Conservation (phyloP, 2,797 vertebrate species). For the Sphaeramia orbicularis region DNA sequence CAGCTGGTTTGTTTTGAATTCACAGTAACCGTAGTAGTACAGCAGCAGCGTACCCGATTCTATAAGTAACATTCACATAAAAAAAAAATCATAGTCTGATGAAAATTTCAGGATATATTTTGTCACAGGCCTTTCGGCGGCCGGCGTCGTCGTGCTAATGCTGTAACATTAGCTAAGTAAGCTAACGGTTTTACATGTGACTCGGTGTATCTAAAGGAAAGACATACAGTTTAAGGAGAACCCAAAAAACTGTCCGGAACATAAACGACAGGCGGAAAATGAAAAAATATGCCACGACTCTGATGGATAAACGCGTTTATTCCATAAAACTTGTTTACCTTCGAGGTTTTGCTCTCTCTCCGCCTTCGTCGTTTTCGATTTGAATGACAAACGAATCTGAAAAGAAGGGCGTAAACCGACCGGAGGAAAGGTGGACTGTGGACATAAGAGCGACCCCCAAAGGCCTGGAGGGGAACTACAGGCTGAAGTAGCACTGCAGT, state of each 20-base stretch:
- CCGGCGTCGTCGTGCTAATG: constrained; percentile 61
- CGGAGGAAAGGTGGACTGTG: fast-evolving
- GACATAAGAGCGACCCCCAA: constrained; percentile 7
- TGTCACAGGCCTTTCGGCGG: constrained; percentile 31
- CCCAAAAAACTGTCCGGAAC: fast-evolving
- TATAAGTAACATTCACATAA: no score
- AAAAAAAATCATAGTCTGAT: no score
- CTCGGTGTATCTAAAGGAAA: fast-evolving
- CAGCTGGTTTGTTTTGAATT: no score
- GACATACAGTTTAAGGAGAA: no score
- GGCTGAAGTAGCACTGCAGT: no score
- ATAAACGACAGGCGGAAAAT: fast-evolving
- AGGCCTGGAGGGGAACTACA: constrained; percentile 33
- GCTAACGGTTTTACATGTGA: constrained; percentile 12
- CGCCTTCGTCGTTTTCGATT: constrained; percentile 46
- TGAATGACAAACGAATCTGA: constrained; percentile 16
- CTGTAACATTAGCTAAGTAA: constrained; percentile 32
- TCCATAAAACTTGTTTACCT: constrained; percentile 42
- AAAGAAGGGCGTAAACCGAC: background rate
- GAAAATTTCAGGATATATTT: no score
- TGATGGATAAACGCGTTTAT: no score
- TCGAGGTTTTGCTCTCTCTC: constrained; percentile 34
- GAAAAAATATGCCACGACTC: fast-evolving
- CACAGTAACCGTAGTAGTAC: no score
- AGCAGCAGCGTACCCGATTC: no score